Conservation (phyloP, 2,113 vertebrate genomes). For the Cryptotis parvus region DNA sequence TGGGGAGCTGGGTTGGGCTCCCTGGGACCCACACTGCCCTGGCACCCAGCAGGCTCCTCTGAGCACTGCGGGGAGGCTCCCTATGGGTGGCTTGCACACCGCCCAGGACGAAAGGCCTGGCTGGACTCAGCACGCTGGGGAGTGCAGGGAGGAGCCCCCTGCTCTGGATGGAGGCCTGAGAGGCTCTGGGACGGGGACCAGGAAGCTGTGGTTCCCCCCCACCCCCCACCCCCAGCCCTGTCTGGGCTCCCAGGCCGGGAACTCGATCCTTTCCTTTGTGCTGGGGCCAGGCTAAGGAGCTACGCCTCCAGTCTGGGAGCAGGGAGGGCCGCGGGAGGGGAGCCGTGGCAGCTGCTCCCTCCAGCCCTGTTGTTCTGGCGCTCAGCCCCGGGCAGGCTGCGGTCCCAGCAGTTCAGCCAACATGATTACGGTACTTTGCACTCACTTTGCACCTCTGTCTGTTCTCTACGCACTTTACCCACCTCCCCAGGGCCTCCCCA, state of each 20-base stretch:
- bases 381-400: background rate
- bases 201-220: slow-evolving; percentile 78
- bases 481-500: background rate
- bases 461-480: slow-evolving; percentile 73
- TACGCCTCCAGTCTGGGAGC: slow-evolving; percentile 72
- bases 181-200: slow-evolving; percentile 56
- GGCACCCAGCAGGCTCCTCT: too few species aligned
- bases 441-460: slow-evolving; percentile 64
- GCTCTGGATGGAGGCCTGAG: background rate
- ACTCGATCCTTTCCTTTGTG: slow-evolving; percentile 55
- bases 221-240: slow-evolving; percentile 64
- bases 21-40: background rate
- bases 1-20: too few species aligned
- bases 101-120: slow-evolving; percentile 12
- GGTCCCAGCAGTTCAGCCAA: background rate
- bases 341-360: slow-evolving; percentile 63
- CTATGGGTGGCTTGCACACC: slow-evolving; percentile 48
- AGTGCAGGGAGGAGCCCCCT: slow-evolving; percentile 34
- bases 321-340: slow-evolving; percentile 35
- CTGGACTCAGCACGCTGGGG: slow-evolving; percentile 33
- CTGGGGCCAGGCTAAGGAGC: slow-evolving; percentile 60
- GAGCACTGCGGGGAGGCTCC: background rate
- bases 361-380: slow-evolving; percentile 36
- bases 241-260: slow-evolving; percentile 63
- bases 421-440: background rate